Evolutionary conservation across 1,140 invertebrate species (phyloP).

Genomic region (Macrobrachium nipponense): DNA sequence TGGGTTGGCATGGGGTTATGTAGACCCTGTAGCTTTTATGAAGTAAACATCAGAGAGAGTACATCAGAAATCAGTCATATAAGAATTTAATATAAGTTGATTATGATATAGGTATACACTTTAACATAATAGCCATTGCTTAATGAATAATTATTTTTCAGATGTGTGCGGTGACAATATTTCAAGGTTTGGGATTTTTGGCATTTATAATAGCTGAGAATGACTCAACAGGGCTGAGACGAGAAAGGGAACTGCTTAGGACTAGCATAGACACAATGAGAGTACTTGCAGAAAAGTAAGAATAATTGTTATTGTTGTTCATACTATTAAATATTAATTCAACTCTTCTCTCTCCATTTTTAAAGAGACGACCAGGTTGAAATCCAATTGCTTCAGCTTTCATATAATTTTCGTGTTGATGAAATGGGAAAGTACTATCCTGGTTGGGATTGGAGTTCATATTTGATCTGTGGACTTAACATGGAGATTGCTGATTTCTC

Average conservation of each 20-base stretch:
- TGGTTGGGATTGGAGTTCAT: not conserved
- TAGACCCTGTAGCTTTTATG: too few species aligned
- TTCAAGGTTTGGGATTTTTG: slow-evolving; percentile 42
- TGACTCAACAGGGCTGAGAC: slow-evolving; percentile 23
- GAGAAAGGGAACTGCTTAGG: slow-evolving; percentile 23
- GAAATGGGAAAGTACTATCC: not conserved
- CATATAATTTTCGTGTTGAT: not conserved
- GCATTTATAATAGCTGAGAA: not conserved
- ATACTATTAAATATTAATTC: not conserved
- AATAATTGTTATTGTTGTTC: not conserved
- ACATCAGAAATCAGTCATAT: too few species aligned
- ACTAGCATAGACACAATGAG: slow-evolving; percentile 32
- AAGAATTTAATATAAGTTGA: not conserved
- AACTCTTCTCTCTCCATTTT: not conserved
- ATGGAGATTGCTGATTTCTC: not conserved
- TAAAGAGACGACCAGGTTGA: not conserved
- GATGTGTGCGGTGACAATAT: slow-evolving; percentile 50
- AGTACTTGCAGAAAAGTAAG: slow-evolving; percentile 39
- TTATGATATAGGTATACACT: too few species aligned
- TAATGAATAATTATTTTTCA: not conserved
- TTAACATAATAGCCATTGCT: not conserved
- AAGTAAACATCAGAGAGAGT: too few species aligned
- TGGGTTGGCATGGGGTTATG: too few species aligned
- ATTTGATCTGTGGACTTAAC: not conserved
- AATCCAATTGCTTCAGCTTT: not conserved